Evolutionary conservation across 2,888 invertebrate species (phyloP), one percentile per base, ranked within the genome.

Genomic region (Strigamia crassipes): DNA sequence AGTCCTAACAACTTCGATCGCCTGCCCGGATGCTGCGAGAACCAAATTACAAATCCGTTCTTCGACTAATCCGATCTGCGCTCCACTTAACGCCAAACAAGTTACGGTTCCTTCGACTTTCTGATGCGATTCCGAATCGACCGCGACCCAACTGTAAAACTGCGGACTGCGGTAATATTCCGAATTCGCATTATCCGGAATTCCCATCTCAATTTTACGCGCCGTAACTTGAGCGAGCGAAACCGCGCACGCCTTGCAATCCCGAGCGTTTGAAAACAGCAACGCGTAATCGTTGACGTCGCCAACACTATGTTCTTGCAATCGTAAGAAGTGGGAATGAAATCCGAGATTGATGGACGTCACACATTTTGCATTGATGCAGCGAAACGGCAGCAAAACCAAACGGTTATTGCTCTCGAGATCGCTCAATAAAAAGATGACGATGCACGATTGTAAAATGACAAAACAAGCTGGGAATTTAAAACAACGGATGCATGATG

Each of bases 381-480:
- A 61, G 6, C 61, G 61, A 61, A 61, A 61, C 5, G 61, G 61
- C 18, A 61, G 10, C 21, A 61, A 61, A 8, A 61, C 61, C 9
- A 23, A 8, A 0, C 61, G n/a, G 21, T 23, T 23, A 61, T 61
- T 18, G 18, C 23, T 61, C 12, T 61, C 21, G 10, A 61, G 18
- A 18, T 61, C 61, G 18, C 61, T 61, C 18, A 61, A 61, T 18
- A 61, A 18, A 61, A 61, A 61, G 10, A 61, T 23, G 23, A 61
- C 61, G 0, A 61, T 23, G 23, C 61, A 61, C 23, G 61, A 61
- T 23, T 61, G 61, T 61, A 61, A 23, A 61, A 61, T 12, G 6
- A 61, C 61, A 61, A 61, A 18, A 23, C 61, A 61, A 9, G 61
- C 61, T 10, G 61, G 61, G 23, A 61, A 61, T 61, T 61, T 61